Evolutionary conservation across 2,888 invertebrate species (phyloP).

Genomic region (Synergus laeviventris): DNA sequence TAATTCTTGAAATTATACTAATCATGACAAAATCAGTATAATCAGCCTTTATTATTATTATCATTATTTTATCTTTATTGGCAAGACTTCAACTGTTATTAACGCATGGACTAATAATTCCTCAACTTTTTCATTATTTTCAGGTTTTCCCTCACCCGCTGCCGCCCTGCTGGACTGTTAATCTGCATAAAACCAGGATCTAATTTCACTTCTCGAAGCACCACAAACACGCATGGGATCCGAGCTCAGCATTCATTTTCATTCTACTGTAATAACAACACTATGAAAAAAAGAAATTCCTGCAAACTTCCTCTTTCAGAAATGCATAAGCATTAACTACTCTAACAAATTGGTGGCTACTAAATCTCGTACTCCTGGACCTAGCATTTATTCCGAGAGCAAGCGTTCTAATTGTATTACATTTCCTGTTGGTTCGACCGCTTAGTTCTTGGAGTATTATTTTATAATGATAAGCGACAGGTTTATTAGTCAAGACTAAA

Average conservation of each 20-base stretch:
- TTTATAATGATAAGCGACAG: constrained; percentile 19
- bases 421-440: constrained; percentile 11
- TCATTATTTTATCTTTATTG: not conserved
- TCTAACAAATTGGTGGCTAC: constrained; percentile 21
- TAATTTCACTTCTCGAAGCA: constrained; percentile 14
- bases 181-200: not conserved
- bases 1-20: not conserved
- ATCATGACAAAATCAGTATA: not conserved
- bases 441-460: constrained; percentile 17
- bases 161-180: not conserved
- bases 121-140: no score
- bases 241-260: constrained; percentile 4
- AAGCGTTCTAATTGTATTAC: constrained; percentile 24
- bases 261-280: constrained; percentile 12
- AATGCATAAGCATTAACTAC: constrained; percentile 24
- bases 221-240: not conserved
- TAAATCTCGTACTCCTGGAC: constrained; percentile 11
- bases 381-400: not conserved
- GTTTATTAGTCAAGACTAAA: constrained; percentile 27
- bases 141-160: not conserved
- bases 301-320: constrained; percentile 4
- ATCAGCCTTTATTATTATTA: not conserved
- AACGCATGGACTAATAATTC: no score
- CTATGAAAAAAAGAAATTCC: not conserved
- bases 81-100: not conserved